A percentile compares a stretch with the other conserved stretches of the same genome.
phyloP scores from a whole-genome alignment of 92 coral and sea anemone genomes.

The Phenganax stokvisi region DNA sequence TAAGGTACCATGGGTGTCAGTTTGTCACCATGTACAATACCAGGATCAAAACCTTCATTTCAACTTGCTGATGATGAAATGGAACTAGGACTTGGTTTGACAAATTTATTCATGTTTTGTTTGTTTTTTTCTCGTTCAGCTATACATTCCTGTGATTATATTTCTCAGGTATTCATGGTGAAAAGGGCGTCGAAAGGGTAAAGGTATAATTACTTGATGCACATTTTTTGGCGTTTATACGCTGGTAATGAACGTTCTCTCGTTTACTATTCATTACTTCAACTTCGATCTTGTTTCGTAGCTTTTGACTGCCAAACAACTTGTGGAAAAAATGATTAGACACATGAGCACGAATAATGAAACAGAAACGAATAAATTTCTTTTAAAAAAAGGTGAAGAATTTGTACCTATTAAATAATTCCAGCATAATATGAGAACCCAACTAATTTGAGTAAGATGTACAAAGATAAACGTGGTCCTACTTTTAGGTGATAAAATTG shows the following conservation, averaged over 20 bases:
- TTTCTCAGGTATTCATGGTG: constrained; percentile 85
- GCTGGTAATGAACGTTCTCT: not conserved
- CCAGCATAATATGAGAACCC: not conserved
- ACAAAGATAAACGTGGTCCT: not conserved
- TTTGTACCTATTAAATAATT: not conserved
- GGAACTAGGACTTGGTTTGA: constrained; percentile 87
- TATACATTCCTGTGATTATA: not conserved
- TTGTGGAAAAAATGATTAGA: constrained; percentile 77
- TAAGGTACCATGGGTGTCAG: constrained; percentile 93
- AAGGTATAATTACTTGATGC: constrained; percentile 50
- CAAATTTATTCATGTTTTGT: not conserved
- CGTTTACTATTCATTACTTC: not conserved
- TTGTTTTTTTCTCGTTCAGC: not conserved
- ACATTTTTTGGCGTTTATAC: not conserved
- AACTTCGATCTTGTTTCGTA: constrained; percentile 2
- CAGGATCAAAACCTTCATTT: constrained; percentile 88
- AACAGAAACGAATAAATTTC: constrained; percentile 54
- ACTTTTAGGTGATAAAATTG: constrained; percentile 67
- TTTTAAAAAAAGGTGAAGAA: constrained; percentile 58
- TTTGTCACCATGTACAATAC: constrained; percentile 80
- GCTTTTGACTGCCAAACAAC: constrained; percentile 67
- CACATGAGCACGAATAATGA: constrained; percentile 69
- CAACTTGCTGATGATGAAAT: constrained; percentile 73
- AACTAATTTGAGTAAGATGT: not conserved
- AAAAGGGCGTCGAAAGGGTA: constrained; percentile 77